Base-by-base conservation (phyloP, 2,888 invertebrate species). In the Trissoscelio sp. region DNA sequence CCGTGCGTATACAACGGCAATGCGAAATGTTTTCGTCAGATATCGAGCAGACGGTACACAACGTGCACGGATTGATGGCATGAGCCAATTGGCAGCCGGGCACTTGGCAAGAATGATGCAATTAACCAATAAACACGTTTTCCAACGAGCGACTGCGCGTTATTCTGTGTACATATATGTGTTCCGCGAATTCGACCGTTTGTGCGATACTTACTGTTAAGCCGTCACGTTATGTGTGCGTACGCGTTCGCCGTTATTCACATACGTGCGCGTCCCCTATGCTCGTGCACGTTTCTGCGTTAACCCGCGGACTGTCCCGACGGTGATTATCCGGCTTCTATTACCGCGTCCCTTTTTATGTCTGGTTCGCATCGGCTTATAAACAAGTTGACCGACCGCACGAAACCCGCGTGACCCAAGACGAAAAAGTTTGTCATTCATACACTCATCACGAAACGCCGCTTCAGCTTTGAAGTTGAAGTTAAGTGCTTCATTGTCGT, bases 71-170 rank as follows among this genome's bases (percentile, higher is more conserved):
- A 88, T 87, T 86, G 87, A 88, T 85, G 86, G 83, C 81, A 82
- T 85, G 82, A 83, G 84, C 87, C 87, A 87, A 86, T 87, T 87
- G 86, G 85, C 84, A 85, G 83, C 78, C 82, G 75, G 81, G 82
- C 86, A 87, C 87, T 89, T 87, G 88, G 86, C 89, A 88, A 88
- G 88, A 88, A 89, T 90, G 87, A 90, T 87, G 88, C 89, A 89
- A 90, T 90, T 89, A 89, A 88, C 88, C 88, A 88, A 89, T 89
- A 89, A 89, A 89, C 87, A 87, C 87, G 86, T 89, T 89, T 89
- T 86, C 86, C 86, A 83, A 84, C 84, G 83, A 84, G 66, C 64
- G 70, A 55, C 53, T 57, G 39, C 55, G 57, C 60, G 60, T 44
- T 18, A 57, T 57, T 75, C 53, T 67, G 42, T 20, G 24, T 67